Percentiles rank a stretch among this genome's conserved stretches.
These are phyloP conservation scores for Cephalotes varians DNA, from an alignment of 2,888 invertebrate species.

Conservation along the genomic window DNA sequence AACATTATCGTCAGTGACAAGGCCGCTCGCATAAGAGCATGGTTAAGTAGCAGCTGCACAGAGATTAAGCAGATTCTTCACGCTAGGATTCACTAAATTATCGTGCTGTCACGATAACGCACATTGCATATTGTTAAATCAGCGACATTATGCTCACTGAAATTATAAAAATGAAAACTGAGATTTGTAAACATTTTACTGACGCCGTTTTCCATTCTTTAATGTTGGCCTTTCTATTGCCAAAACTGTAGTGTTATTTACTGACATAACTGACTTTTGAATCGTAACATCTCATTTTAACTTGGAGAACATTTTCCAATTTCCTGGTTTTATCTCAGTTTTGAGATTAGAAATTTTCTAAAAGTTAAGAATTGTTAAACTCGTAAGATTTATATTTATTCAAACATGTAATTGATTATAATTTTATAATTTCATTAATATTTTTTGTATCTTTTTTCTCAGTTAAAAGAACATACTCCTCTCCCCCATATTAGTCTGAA, in stretches of 20 bases:
- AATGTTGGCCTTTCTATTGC: too few relatives aligned
- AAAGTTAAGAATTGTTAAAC: neutral
- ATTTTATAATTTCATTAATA: neutral
- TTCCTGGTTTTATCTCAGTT: too few relatives aligned
- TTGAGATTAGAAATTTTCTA: neutral
- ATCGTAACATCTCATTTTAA: neutral
- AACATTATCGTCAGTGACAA: conserved; percentile 37
- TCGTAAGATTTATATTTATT: neutral
- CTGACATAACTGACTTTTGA: neutral
- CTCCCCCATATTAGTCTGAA: too few relatives aligned
- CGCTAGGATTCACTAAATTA: conserved; percentile 19
- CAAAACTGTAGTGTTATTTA: too few relatives aligned
- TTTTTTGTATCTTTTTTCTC: neutral
- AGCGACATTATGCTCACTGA: neutral
- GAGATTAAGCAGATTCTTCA: conserved; percentile 41
- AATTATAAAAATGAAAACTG: neutral
- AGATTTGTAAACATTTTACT: conserved; percentile 7
- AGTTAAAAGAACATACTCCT: neutral
- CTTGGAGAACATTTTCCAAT: neutral
- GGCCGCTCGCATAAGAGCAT: conserved; percentile 32
- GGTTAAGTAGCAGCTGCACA: conserved; percentile 12
- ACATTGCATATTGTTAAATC: neutral
- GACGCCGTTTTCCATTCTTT: neutral
- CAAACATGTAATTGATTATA: neutral
- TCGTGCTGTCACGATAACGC: conserved; percentile 25